A percentile compares a stretch with the other conserved stretches of the same genome.
Conservation (phyloP, 2,888 invertebrate genomes). For the Tipula unca region DNA sequence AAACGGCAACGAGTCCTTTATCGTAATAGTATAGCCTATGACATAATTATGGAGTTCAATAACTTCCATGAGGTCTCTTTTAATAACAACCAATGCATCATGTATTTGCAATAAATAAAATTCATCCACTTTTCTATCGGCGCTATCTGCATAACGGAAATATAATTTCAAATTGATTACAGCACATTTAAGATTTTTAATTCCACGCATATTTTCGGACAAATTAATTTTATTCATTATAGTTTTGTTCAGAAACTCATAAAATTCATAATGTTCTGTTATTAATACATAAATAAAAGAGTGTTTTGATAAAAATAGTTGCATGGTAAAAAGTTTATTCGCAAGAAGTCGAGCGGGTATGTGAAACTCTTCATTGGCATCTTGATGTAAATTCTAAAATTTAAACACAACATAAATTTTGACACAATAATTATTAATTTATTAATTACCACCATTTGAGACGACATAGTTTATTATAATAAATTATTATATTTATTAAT, state of each 20-base stretch:
- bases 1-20: not conserved
- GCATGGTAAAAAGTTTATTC: not conserved
- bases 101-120: not conserved
- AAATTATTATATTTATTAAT: not conserved
- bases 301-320: not conserved
- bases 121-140: not conserved
- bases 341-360: not conserved
- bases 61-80: not conserved
- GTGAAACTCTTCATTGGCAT: not conserved
- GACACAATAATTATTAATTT: not conserved
- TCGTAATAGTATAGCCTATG: not conserved
- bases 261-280: not conserved
- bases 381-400: not conserved
- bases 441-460: not conserved
- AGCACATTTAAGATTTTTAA: not conserved
- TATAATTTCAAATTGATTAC: not conserved
- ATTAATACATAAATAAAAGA: not conserved
- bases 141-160: not conserved
- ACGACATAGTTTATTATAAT: not conserved
- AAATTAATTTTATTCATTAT: not conserved
- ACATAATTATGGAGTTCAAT: not conserved
- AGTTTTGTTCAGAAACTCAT: not conserved
- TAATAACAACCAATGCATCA: not conserved
- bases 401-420: not conserved
- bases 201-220: not conserved